Evolutionary conservation across 2,888 invertebrate genomes (phyloP), one percentile per base, ranked within the genome.

Genomic region (Nipponacmea schrenckii): DNA sequence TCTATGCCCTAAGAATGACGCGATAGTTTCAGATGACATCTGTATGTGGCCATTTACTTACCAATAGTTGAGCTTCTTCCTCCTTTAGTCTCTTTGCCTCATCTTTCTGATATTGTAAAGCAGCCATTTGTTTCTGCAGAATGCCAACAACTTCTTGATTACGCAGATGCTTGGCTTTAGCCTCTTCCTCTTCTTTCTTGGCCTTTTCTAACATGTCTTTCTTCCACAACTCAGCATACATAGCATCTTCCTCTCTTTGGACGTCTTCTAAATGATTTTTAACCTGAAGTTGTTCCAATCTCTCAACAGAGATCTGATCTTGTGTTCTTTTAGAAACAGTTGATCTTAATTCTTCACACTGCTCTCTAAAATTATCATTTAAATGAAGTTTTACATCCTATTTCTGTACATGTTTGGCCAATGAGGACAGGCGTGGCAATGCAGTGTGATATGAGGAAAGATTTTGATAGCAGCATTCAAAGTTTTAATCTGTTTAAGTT

Each of bases 331-430:
- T 88, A n/a, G 86, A 85, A 63, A 86, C 68, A 26, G 86, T 87
- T 2, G 85, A 83, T 45, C 89, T 67, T 56, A 89, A 77, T 73
- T 89, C 88, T 73, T 88, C 89, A 79, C 88, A 88, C 73, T 89
- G 85, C 67, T 83, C 81, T 72, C 88, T 88, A 75, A 0, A 74
- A 64, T 70, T 63, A 68, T 45, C 12, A 31, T 44, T 44, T 3
- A 17, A 39, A 8, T 8, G 8, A 39, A 39, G 10, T 39, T 39
- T 8, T 5, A 39, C 5, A 5, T 31, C 31, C 31, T 31, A 31
- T 5, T 31, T 2, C 5, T 31, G 3, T 31, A 31, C 5, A 31
- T 31, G 2, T 5, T 5, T 31, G 2, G 31, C 31, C 31, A 31
- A 31, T n/a, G n/a, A n/a, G n/a, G n/a, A n/a, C n/a, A n/a, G n/a